These are phyloP conservation scores for Lepidurus packardi DNA, from an alignment of 1,140 invertebrate species.

Conservation along the genomic window DNA sequence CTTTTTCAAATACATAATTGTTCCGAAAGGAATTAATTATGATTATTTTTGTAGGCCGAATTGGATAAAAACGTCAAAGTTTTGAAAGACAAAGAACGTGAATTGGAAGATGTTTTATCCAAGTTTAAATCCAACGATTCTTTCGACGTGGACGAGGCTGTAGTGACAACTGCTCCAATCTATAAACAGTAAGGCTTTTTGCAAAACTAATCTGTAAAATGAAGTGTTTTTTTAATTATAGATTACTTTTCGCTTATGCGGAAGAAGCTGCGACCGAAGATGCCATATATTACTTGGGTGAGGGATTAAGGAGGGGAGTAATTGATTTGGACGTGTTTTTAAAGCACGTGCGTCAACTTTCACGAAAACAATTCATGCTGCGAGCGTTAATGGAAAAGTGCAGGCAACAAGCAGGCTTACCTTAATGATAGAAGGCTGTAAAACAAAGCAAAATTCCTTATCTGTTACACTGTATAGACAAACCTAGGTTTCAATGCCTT, in stretches of 20 bases:
- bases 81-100: slow-evolving; percentile 76
- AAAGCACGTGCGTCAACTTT: slow-evolving; percentile 90
- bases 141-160: slow-evolving; percentile 90
- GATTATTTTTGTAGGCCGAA: slow-evolving; percentile 51
- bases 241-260: slow-evolving; percentile 88
- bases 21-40: neutral
- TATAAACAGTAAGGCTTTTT: slow-evolving; percentile 75
- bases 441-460: neutral
- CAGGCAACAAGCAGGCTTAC: slow-evolving; percentile 86
- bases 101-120: slow-evolving; percentile 73
- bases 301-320: slow-evolving; percentile 83
- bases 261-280: slow-evolving; percentile 98
- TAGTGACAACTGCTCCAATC: slow-evolving; percentile 89
- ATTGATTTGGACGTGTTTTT: slow-evolving; percentile 94
- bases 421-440: slow-evolving; percentile 42
- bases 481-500: slow-evolving; percentile 12
- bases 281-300: slow-evolving; percentile 97
- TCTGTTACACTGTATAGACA: slow-evolving; percentile 24
- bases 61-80: slow-evolving; percentile 77
- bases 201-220: neutral
- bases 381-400: slow-evolving; percentile 94
- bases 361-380: slow-evolving; percentile 91
- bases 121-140: slow-evolving; percentile 69
- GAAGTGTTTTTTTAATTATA: slow-evolving; percentile 43
- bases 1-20: neutral